Evolutionary conservation across 2,113 vertebrate genomes (phyloP).

Genomic region (Syrrhaptes paradoxus): DNA sequence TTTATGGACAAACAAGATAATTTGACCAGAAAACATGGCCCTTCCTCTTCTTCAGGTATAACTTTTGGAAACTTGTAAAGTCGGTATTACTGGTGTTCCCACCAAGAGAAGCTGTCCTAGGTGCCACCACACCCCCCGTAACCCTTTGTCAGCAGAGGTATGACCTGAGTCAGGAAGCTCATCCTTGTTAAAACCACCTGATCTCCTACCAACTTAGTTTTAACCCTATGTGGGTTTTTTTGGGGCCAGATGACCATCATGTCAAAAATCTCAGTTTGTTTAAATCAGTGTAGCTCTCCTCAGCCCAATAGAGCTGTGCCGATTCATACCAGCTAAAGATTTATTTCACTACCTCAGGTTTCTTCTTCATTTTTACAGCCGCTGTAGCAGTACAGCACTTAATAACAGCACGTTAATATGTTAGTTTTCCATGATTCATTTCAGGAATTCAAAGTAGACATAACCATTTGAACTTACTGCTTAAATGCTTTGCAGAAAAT

Average conservation of each 20-base stretch:
- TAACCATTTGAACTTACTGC: not conserved
- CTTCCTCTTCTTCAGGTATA: not conserved
- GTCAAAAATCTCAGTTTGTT: not conserved
- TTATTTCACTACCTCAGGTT: not conserved
- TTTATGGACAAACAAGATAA: not conserved
- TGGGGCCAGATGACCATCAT: not conserved
- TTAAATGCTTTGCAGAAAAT: not conserved
- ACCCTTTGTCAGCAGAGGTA: not conserved
- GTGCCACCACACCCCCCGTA: not conserved
- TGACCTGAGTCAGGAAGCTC: not conserved
- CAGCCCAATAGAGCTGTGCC: not conserved
- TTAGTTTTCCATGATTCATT: constrained; percentile 27
- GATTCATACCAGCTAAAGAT: not conserved
- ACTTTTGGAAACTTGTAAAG: not conserved
- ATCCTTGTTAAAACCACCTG: not conserved
- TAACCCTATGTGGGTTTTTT: not conserved
- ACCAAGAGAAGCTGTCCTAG: not conserved
- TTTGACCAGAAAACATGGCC: not conserved
- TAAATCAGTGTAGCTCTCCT: not conserved
- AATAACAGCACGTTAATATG: not conserved
- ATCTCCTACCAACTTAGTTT: not conserved
- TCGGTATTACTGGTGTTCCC: not conserved
- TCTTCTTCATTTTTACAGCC: not conserved
- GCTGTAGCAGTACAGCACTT: not conserved
- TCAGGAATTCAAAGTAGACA: not conserved